Conservation (phyloP, 2,797 vertebrate genomes). For the Sardinella longiceps region DNA sequence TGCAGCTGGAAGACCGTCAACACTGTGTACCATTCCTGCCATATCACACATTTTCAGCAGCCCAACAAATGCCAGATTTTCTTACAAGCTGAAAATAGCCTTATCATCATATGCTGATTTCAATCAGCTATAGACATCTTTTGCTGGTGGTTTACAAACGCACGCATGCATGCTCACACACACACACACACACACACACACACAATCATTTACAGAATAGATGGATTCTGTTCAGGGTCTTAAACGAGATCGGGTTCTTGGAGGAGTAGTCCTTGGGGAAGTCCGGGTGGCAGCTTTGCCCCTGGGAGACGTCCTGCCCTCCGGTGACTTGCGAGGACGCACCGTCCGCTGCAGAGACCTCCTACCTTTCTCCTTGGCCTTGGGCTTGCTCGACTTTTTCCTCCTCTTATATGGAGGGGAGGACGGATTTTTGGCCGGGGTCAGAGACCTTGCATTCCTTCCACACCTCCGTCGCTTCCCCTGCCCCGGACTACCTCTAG, state of each 20-base stretch:
- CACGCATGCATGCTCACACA: neutral
- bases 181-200: neutral
- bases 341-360: slow-evolving; percentile 51
- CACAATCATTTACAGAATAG: neutral
- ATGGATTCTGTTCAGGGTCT: neutral
- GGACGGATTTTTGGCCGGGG: slow-evolving; percentile 48
- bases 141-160: neutral
- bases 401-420: slow-evolving; percentile 50
- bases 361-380: slow-evolving; percentile 41
- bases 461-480: slow-evolving; percentile 35
- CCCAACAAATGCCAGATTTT: neutral
- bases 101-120: neutral
- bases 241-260: neutral
- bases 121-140: neutral
- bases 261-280: slow-evolving; percentile 36
- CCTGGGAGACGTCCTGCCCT: slow-evolving; percentile 47
- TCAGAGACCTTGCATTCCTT: slow-evolving; percentile 44
- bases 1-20: neutral
- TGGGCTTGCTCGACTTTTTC: slow-evolving; percentile 44
- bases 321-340: slow-evolving; percentile 49
- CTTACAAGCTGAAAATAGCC: neutral
- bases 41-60: neutral
- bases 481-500: slow-evolving; percentile 32
- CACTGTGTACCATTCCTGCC: neutral
- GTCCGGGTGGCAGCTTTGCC: slow-evolving; percentile 45